Percentiles rank a stretch among this genome's conserved stretches.
Evolutionary conservation across 2,888 invertebrate species (phyloP).

Genomic region (Colletes collaris): DNA sequence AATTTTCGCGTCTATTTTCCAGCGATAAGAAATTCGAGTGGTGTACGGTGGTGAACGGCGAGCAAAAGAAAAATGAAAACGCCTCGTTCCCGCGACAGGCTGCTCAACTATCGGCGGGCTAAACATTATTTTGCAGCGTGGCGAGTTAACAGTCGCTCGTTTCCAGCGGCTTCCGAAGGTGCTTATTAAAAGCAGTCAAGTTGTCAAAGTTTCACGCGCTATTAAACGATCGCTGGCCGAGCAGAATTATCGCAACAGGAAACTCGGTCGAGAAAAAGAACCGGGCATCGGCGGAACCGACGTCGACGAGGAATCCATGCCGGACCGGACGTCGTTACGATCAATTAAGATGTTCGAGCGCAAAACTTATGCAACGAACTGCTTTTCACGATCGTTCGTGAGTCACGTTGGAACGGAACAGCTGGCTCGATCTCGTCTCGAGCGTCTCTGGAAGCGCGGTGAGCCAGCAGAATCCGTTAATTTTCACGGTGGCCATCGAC

Average conservation of each 20-base stretch:
- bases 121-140: slow-evolving; percentile 33
- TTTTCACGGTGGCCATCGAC: slow-evolving; percentile 38
- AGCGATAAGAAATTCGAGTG: neutral
- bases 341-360: slow-evolving; percentile 60
- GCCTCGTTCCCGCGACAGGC: slow-evolving; percentile 28
- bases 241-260: slow-evolving; percentile 43
- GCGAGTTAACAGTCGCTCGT: slow-evolving; percentile 32
- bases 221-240: slow-evolving; percentile 47
- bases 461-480: slow-evolving; percentile 44
- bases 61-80: slow-evolving; percentile 36
- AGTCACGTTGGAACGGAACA: slow-evolving; percentile 33
- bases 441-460: slow-evolving; percentile 13
- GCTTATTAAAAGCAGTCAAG: slow-evolving; percentile 56
- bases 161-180: slow-evolving; percentile 31
- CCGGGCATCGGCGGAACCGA: slow-evolving; percentile 13
- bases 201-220: slow-evolving; percentile 51
- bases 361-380: slow-evolving; percentile 50
- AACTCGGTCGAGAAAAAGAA: slow-evolving; percentile 26
- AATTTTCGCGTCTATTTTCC: neutral
- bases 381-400: slow-evolving; percentile 40
- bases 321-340: slow-evolving; percentile 36
- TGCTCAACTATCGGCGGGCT: slow-evolving; percentile 33
- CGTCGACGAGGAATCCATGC: slow-evolving; percentile 40
- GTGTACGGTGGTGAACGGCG: neutral
- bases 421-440: neutral